Evolutionary conservation across 2,888 invertebrate species (phyloP), one percentile per base, ranked within the genome.

Genomic region (Epirrhoe alternata): DNA sequence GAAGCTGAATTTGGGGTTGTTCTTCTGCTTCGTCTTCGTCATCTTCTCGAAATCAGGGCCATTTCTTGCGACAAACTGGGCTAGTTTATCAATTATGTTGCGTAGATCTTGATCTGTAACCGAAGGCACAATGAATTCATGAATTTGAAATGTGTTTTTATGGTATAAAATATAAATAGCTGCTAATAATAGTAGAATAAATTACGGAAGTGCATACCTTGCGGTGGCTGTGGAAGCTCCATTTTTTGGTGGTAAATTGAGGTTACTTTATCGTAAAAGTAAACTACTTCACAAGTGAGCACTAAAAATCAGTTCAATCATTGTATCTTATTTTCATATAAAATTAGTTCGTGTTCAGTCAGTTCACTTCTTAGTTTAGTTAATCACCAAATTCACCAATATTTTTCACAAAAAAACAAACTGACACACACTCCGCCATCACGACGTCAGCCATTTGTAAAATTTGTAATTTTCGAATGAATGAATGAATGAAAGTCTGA

Each of bases 11-110:
- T 98, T 98, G 4, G 98, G 98, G 91, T 99, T 99, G 86, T 98
- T 98, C 90, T 98, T 97, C 92, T 99, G 99, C 92, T 99, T 99
- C 85, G 97, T 97, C 94, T 99, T 99, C 69, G 99, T 99, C 97
- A 99, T 99, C 92, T 97, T 97, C 94, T 99, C 99, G 92, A 99
- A 99, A 87, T 99, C 99, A n/a, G 98, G 98, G 61, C 99, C 99
- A 96, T 99, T 99, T 91, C 99, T 94, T 67, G 99, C 99, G 75
- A 99, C 99, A 95, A 99, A 99, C 90, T 98, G 98, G 12, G 99
- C 99, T 80, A 99, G 94, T 94, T 99, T 99, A 94, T 99, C 99
- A 83, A 99, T 99, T 84, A 99, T 99, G 94, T 98, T 99, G 85
- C 97, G 96, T 82, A 99, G 95, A 87, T 99, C 98, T 83, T 96